Conservation (phyloP, 2,113 vertebrate species). For the Erythrolamprus reginae region DNA sequence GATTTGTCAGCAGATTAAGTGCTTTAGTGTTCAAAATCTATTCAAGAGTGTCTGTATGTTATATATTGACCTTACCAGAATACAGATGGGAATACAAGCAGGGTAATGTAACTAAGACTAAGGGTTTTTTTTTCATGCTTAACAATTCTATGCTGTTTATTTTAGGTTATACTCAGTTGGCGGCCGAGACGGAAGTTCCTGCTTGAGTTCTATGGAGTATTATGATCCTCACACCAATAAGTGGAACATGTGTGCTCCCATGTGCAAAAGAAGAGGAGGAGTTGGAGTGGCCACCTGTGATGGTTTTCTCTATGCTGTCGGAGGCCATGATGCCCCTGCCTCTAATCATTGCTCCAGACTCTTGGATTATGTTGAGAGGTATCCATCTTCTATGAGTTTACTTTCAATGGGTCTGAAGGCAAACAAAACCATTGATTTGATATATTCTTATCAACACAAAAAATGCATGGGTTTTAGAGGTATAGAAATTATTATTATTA, state of each 20-base stretch:
- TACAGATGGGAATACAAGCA: neutral
- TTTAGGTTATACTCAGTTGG: conserved; percentile 77
- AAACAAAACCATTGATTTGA: neutral
- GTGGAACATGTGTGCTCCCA: conserved; percentile 77
- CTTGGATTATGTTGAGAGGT: conserved; percentile 77
- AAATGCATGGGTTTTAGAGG: neutral
- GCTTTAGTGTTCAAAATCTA: neutral
- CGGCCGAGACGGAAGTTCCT: conserved; percentile 76
- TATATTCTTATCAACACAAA: neutral
- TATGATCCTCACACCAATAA: conserved; percentile 80
- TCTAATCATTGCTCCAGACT: conserved; percentile 75
- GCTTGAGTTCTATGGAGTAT: conserved; percentile 78
- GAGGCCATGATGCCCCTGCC: conserved; percentile 76
- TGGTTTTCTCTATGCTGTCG: conserved; percentile 76
- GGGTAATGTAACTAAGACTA: neutral
- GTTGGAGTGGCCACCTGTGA: conserved; percentile 76
- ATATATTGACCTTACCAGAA: neutral
- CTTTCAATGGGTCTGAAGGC: neutral
- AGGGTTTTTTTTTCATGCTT: conserved; percentile 1
- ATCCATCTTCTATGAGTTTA: conserved; percentile 16
- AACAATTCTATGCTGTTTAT: conserved; percentile 22
- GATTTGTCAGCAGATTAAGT: neutral
- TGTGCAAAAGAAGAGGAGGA: conserved; percentile 78
- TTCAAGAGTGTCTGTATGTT: neutral
- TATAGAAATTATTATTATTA: no score